Evolutionary conservation across 1,140 invertebrate species (phyloP).

Genomic region (Melipona quadrifasciata): DNA sequence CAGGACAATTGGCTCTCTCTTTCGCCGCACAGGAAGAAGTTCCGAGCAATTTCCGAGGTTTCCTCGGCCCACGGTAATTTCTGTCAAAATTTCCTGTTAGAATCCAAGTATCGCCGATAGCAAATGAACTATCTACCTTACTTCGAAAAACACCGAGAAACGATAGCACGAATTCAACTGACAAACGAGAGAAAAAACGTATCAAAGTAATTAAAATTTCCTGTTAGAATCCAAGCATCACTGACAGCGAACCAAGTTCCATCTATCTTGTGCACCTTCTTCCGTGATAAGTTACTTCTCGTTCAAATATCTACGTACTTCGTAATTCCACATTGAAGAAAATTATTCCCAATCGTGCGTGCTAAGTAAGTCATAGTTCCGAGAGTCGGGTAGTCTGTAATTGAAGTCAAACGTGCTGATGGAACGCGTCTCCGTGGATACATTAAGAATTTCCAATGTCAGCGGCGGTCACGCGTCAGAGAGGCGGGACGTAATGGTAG

Average conservation of each 20-base stretch:
- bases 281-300: no score
- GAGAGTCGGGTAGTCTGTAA: background rate
- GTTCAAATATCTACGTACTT: background rate
- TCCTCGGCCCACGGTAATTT: background rate
- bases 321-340: background rate
- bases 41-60: no score
- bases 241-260: background rate
- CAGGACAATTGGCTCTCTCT: no score
- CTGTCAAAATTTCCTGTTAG: background rate
- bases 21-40: no score
- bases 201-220: background rate
- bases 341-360: no score
- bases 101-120: background rate
- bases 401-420: background rate
- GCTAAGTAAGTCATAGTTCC: background rate
- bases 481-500: background rate
- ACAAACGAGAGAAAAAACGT: background rate
- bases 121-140: background rate
- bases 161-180: background rate
- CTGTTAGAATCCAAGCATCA: background rate
- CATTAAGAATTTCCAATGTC: constrained; percentile 21
- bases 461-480: background rate
- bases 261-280: no score
- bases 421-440: constrained; percentile 15
- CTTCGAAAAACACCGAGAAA: background rate